Evolutionary conservation across 2,888 invertebrate genomes (phyloP).

Genomic region (Nymphalis c-album): DNA sequence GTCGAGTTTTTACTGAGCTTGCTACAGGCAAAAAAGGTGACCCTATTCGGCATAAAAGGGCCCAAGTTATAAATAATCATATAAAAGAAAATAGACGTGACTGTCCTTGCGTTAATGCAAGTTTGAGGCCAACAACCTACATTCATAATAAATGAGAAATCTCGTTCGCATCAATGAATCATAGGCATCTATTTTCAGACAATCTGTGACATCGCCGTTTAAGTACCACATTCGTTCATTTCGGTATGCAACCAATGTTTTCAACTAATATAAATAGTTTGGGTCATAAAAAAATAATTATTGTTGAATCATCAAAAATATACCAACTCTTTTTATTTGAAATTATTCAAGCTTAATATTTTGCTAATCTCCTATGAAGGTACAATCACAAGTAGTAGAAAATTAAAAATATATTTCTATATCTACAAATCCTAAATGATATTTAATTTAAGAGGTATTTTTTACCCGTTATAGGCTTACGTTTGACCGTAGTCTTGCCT

Average conservation of each 20-base stretch:
- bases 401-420: too few species aligned
- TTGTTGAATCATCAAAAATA: background rate
- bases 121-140: constrained; percentile 35
- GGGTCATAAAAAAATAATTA: background rate
- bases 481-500: too few species aligned
- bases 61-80: constrained; percentile 18
- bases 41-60: constrained; percentile 17
- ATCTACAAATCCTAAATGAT: too few species aligned
- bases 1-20: too few species aligned
- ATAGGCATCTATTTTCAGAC: constrained; percentile 32
- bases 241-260: constrained; percentile 5
- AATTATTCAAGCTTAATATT: too few species aligned
- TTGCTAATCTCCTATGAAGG: too few species aligned
- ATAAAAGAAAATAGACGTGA: constrained; percentile 15
- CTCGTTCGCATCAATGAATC: constrained; percentile 33
- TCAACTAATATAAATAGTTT: background rate
- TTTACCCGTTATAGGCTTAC: too few species aligned
- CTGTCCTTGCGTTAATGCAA: constrained; percentile 27
- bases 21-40: constrained; percentile 2
- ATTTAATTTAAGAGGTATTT: too few species aligned
- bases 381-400: too few species aligned
- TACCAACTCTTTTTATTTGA: too few species aligned
- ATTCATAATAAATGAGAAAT: constrained; percentile 31
- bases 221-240: background rate
- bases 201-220: constrained; percentile 15